Evolutionary conservation across 2,113 vertebrate genomes (phyloP).

Genomic region (Bucco capensis): DNA sequence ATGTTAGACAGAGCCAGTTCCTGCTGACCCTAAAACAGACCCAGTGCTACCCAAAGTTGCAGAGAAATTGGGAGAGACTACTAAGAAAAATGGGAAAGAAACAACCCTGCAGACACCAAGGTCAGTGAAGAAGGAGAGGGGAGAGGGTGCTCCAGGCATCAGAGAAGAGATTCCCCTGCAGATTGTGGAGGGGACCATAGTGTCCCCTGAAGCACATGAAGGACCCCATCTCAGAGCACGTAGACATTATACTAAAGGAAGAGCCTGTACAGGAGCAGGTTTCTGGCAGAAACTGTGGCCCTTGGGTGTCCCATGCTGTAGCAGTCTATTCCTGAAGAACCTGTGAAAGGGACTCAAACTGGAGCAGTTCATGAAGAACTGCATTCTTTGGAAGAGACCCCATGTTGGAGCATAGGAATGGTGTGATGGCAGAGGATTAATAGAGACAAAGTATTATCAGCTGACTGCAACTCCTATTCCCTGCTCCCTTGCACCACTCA

Average conservation of each 20-base stretch:
- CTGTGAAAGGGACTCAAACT: neutral
- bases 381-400: neutral
- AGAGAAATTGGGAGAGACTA: neutral
- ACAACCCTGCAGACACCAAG: neutral
- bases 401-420: neutral
- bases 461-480: neutral
- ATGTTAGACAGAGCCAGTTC: neutral
- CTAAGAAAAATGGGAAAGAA: neutral
- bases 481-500: neutral
- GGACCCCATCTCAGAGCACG: neutral
- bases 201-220: neutral
- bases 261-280: neutral
- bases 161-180: neutral
- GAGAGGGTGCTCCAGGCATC: accelerated
- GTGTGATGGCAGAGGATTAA: neutral
- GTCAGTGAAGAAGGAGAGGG: neutral
- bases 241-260: neutral
- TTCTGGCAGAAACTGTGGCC: neutral
- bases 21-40: neutral
- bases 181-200: neutral
- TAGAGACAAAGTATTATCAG: neutral
- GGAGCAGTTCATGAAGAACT: neutral
- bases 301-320: accelerated
- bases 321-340: neutral
- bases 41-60: neutral